These are phyloP conservation scores for Platichthys stellatus DNA, from an alignment of 2,113 vertebrate genomes.

Conservation along the genomic window DNA sequence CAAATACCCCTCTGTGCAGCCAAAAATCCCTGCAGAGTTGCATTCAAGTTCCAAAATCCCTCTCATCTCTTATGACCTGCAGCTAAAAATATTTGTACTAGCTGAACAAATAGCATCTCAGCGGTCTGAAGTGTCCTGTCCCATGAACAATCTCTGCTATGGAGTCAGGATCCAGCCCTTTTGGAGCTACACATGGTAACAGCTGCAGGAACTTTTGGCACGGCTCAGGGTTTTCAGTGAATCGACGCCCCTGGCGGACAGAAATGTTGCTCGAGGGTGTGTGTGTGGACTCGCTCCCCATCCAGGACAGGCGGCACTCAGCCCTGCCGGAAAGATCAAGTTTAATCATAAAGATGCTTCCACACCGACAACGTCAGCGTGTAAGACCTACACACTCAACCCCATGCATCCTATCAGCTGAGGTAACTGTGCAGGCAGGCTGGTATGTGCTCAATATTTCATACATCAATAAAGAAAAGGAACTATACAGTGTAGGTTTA, in stretches of 20 bases:
- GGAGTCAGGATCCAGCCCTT: slow-evolving; percentile 20
- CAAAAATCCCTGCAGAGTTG: slow-evolving; percentile 24
- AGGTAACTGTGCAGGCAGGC: not conserved
- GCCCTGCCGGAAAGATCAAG: slow-evolving; percentile 26
- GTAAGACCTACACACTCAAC: not conserved
- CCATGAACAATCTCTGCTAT: not conserved
- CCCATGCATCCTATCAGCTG: not conserved
- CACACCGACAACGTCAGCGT: slow-evolving; percentile 35
- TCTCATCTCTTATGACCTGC: slow-evolving; percentile 19
- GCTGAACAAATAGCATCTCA: not conserved
- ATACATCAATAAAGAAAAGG: not conserved
- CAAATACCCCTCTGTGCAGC: not conserved
- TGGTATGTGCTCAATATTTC: slow-evolving; percentile 24
- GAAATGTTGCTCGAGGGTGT: slow-evolving; percentile 41
- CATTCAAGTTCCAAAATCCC: slow-evolving; percentile 28
- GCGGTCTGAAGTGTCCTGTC: not conserved
- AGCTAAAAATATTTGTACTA: not conserved
- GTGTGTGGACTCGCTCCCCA: slow-evolving; percentile 22
- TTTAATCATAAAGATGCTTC: slow-evolving; percentile 50
- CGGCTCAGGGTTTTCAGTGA: slow-evolving; percentile 29
- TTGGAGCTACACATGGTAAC: slow-evolving; percentile 25
- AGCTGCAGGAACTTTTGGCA: slow-evolving; percentile 54
- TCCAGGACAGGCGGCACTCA: slow-evolving; percentile 33
- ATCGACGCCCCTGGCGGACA: slow-evolving; percentile 45
- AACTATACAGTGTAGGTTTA: not conserved